Evolutionary conservation across 2,888 invertebrate genomes (phyloP).

Genomic region (Melipona beecheii): DNA sequence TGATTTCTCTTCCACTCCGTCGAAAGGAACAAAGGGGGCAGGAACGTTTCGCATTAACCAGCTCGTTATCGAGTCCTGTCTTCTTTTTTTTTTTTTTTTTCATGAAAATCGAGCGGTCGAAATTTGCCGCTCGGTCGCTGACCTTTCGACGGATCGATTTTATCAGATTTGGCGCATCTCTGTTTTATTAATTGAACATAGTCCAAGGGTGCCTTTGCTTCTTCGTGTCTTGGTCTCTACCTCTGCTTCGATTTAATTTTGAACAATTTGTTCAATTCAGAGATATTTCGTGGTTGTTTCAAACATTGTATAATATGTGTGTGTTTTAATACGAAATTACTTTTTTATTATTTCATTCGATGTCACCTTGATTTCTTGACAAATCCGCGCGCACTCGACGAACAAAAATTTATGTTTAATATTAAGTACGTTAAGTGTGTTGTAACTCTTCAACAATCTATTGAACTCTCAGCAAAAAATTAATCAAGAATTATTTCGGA

Average conservation of each 20-base stretch:
- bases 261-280: background rate
- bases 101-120: conserved; percentile 11
- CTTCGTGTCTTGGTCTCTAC: no score
- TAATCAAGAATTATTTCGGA: no score
- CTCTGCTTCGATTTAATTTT: background rate
- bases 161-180: background rate
- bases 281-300: background rate
- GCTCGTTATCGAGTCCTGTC: conserved; percentile 22
- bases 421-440: no score
- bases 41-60: conserved; percentile 13
- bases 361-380: no score
- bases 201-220: background rate
- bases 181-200: background rate
- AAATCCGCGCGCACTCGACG: no score
- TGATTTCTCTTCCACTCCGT: no score
- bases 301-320: background rate
- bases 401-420: no score
- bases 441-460: no score
- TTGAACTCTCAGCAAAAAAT: no score
- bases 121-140: background rate
- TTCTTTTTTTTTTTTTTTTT: background rate
- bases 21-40: background rate
- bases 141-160: conserved; percentile 20
- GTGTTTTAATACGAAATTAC: no score
- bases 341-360: no score